A percentile compares a stretch with the other conserved stretches of the same genome.
Conservation (phyloP, 2,113 vertebrate genomes). For the Pterocles orientalis region DNA sequence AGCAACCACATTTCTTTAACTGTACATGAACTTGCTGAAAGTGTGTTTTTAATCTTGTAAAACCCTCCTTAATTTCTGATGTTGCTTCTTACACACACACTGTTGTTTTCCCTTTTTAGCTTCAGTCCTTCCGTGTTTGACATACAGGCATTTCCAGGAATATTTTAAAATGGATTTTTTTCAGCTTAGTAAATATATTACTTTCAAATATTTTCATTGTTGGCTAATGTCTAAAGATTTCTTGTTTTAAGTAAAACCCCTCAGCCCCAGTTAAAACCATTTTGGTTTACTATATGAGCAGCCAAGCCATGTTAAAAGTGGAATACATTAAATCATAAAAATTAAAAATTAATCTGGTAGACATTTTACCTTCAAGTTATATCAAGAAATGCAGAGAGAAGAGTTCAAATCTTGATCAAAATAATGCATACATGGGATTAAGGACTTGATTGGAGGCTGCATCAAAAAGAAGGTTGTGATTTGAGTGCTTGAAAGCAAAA, state of each 20-base stretch:
- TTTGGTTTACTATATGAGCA: neutral
- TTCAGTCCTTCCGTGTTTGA: neutral
- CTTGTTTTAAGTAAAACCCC: neutral
- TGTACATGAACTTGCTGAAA: conserved; percentile 1
- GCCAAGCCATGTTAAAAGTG: neutral
- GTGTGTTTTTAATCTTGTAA: conserved; percentile 11
- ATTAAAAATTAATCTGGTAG: neutral
- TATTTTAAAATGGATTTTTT: neutral
- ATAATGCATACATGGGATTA: neutral
- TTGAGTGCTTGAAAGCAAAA: neutral
- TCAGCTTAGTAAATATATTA: neutral
- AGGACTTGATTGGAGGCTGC: neutral
- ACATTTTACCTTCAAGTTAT: neutral
- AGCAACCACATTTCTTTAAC: conserved; percentile 4
- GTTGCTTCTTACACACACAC: neutral
- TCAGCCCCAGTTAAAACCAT: neutral
- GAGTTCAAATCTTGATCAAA: neutral
- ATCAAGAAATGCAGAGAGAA: neutral
- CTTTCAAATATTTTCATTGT: neutral
- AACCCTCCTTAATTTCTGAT: neutral
- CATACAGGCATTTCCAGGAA: conserved; percentile 3
- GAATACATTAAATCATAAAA: neutral
- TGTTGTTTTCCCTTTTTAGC: conserved; percentile 23
- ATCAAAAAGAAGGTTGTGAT: neutral
- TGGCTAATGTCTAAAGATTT: neutral